Percentiles rank a stretch among this genome's conserved stretches.
phyloP scores from a whole-genome alignment of 2,113 vertebrate genomes.

The Panthera leo region DNA sequence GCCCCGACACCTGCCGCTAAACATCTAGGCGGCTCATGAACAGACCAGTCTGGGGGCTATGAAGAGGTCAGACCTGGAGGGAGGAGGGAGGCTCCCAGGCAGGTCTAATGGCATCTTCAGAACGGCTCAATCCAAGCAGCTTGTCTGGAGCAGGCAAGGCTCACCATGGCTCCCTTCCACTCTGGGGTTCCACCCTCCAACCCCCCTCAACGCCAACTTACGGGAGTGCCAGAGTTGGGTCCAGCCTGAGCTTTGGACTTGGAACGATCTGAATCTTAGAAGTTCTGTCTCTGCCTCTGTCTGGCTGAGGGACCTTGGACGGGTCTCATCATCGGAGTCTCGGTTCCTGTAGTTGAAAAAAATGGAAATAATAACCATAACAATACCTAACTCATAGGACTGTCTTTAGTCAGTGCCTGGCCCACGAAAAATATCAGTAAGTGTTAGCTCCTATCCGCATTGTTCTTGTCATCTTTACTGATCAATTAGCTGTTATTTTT shows the following conservation, averaged over 20 bases:
- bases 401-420: neutral
- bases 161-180: neutral
- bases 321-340: neutral
- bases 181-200: too few relatives aligned
- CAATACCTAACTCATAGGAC: neutral
- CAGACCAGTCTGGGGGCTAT: neutral
- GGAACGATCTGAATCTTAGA: neutral
- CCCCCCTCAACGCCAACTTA: neutral
- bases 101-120: neutral
- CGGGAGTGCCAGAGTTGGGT: neutral
- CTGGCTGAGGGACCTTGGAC: neutral
- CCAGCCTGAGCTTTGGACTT: neutral
- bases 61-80: neutral
- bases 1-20: neutral
- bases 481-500: neutral
- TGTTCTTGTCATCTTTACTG: neutral
- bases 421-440: fast-evolving
- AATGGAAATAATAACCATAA: neutral
- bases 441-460: neutral
- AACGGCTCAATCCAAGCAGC: neutral
- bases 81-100: neutral
- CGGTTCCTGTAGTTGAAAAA: neutral
- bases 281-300: neutral
- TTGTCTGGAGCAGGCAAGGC: neutral
- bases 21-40: neutral